A percentile compares a stretch with the other conserved stretches of the same genome.
phyloP scores from a whole-genome alignment of 2,888 invertebrate species.

The Eupithecia insigniata region DNA sequence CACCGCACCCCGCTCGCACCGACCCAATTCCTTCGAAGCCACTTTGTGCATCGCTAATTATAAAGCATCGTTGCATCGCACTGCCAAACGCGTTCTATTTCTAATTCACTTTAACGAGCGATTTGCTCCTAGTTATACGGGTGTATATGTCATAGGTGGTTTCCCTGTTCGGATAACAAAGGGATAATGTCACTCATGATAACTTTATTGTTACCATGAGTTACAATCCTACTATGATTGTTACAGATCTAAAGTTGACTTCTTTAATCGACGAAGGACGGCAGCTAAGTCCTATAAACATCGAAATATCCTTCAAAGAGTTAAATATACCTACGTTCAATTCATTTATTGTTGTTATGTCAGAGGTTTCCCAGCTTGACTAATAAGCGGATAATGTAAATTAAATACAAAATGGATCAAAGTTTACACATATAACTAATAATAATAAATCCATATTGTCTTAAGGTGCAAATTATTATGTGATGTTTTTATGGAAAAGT shows the following conservation, averaged over 20 bases:
- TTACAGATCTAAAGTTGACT: background rate
- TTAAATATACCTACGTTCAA: no score
- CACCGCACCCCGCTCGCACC: constrained; percentile 59
- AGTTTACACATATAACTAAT: background rate
- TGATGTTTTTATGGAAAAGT: background rate
- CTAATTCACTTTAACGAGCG: constrained; percentile 61
- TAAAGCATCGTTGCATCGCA: constrained; percentile 71
- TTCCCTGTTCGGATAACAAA: constrained; percentile 10
- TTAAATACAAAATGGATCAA: background rate
- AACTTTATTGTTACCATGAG: background rate
- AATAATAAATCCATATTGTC: background rate
- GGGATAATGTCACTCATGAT: background rate
- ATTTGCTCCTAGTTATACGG: constrained; percentile 55
- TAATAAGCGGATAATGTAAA: background rate
- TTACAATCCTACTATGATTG: background rate
- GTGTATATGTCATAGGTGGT: constrained; percentile 15
- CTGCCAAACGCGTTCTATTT: constrained; percentile 75
- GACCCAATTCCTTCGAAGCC: constrained; percentile 83
- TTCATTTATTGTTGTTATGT: constrained; percentile 1
- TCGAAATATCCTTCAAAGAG: background rate
- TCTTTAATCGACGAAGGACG: background rate
- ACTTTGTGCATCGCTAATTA: constrained; percentile 82
- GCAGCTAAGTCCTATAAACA: background rate
- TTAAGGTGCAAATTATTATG: background rate
- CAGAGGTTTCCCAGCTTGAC: background rate